Evolutionary conservation across 64 coral and sea anemone species (phyloP).

Genomic region (Porites australiensis): DNA sequence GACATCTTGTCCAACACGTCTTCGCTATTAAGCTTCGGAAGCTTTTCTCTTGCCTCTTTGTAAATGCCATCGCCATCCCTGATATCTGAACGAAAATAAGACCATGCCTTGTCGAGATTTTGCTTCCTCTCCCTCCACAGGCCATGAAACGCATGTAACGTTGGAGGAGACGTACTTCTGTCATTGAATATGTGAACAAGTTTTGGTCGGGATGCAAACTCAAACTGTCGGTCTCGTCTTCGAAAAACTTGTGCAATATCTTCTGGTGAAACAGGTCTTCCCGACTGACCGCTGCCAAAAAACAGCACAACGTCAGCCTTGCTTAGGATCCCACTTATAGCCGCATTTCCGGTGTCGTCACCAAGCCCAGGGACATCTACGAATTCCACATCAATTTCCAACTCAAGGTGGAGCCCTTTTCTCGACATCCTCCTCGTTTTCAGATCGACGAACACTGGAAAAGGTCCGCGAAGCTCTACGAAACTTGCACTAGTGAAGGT

Average conservation of each 20-base stretch:
- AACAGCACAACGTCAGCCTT: conserved; percentile 59
- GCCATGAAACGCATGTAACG: not conserved
- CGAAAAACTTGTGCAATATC: conserved; percentile 62
- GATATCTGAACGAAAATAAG: not conserved
- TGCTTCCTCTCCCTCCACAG: not conserved
- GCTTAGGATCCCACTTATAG: conserved; percentile 31
- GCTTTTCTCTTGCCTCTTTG: conserved; percentile 31
- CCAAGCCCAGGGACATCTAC: conserved; percentile 62
- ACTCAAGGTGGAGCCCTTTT: not conserved
- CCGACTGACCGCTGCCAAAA: conserved; percentile 35
- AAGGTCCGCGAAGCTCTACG: conserved; percentile 52
- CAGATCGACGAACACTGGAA: conserved; percentile 48
- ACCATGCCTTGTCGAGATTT: conserved; percentile 27
- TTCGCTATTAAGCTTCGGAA: conserved; percentile 48
- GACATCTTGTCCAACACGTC: conserved; percentile 54
- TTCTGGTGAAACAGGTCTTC: conserved; percentile 56
- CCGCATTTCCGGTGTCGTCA: conserved; percentile 29
- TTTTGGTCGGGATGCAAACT: conserved; percentile 61
- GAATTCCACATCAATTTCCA: conserved; percentile 58
- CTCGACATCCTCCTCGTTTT: not conserved
- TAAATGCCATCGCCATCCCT: not conserved
- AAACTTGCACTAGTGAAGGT: not conserved
- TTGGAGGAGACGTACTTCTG: not conserved
- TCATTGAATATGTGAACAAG: conserved; percentile 28
- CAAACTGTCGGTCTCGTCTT: conserved; percentile 34